Percentiles rank a stretch among this genome's conserved stretches.
Conservation (phyloP, 2,888 invertebrate species). For the Villa cingulata region DNA sequence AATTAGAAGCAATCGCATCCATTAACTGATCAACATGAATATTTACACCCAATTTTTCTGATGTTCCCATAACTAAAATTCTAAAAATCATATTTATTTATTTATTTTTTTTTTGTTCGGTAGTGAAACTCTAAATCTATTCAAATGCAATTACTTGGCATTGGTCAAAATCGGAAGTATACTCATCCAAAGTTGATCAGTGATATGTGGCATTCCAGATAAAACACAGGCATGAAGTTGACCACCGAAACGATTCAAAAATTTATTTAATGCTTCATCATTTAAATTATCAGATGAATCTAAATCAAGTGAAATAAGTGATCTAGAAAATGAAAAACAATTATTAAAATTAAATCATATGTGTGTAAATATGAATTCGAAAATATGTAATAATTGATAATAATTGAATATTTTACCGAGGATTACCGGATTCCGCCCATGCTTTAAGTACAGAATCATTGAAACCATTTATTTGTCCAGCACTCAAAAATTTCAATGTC, state of each 20-base stretch:
- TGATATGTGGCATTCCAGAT: constrained; percentile 94
- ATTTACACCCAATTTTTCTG: constrained; percentile 89
- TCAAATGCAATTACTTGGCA: constrained; percentile 84
- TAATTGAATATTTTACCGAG: constrained; percentile 37
- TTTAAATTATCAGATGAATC: constrained; percentile 90
- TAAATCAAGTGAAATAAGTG: constrained; percentile 77
- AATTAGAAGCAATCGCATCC: constrained; percentile 92
- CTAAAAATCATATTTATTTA: constrained; percentile 47
- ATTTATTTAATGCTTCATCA: constrained; percentile 84
- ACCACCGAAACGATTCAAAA: constrained; percentile 76
- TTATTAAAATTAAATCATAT: background rate
- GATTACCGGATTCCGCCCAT: constrained; percentile 77
- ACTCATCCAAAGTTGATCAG: constrained; percentile 96
- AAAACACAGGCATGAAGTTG: constrained; percentile 79
- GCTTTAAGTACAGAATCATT: constrained; percentile 88
- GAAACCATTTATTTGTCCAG: constrained; percentile 95
- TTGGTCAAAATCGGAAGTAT: constrained; percentile 83
- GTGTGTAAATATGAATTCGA: background rate
- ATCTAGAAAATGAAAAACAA: constrained; percentile 33
- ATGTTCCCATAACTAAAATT: constrained; percentile 93
- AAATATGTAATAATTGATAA: background rate
- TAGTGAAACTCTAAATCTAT: constrained; percentile 15
- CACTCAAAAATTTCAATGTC: constrained; percentile 75
- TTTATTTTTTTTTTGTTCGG: background rate
- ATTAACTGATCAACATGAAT: constrained; percentile 96